Evolutionary conservation across 2,797 vertebrate genomes (phyloP).

Genomic region (Rhyacichthys aspro): DNA sequence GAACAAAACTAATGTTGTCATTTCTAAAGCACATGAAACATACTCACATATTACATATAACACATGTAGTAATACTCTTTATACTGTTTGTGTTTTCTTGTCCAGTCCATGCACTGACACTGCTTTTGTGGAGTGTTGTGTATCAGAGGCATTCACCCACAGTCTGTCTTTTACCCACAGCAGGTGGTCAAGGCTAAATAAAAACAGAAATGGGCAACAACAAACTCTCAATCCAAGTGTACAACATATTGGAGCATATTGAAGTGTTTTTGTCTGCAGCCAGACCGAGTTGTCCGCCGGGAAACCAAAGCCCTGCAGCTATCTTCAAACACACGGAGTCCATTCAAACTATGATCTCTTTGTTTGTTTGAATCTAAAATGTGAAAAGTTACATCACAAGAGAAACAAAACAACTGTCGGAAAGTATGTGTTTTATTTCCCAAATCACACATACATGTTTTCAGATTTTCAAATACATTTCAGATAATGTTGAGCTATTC

Average conservation of each 20-base stretch:
- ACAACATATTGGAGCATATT: background rate
- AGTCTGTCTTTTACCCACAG: background rate
- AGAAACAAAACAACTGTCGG: background rate
- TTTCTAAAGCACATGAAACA: no score
- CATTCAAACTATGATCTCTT: slow-evolving; percentile 7
- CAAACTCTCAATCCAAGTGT: slow-evolving; percentile 3
- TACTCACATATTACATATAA: no score
- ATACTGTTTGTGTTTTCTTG: no score
- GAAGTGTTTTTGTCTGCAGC: slow-evolving; percentile 6
- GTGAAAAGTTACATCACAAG: slow-evolving; percentile 1
- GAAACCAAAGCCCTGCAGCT: slow-evolving; percentile 4
- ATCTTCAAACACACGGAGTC: slow-evolving; percentile 5
- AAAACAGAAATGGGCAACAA: background rate
- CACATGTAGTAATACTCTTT: no score
- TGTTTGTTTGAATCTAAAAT: slow-evolving; percentile 6
- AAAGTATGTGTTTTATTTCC: background rate
- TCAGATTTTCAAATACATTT: no score
- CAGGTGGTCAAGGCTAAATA: slow-evolving; percentile 13
- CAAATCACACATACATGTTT: background rate
- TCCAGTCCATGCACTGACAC: no score
- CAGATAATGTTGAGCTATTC: no score
- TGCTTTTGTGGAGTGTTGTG: background rate
- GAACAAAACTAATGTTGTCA: no score
- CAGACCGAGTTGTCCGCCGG: background rate
- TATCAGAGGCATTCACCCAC: background rate